These are phyloP conservation scores for Drosophila greeni DNA, from an alignment of 2,888 invertebrate genomes.

Conservation along the genomic window DNA sequence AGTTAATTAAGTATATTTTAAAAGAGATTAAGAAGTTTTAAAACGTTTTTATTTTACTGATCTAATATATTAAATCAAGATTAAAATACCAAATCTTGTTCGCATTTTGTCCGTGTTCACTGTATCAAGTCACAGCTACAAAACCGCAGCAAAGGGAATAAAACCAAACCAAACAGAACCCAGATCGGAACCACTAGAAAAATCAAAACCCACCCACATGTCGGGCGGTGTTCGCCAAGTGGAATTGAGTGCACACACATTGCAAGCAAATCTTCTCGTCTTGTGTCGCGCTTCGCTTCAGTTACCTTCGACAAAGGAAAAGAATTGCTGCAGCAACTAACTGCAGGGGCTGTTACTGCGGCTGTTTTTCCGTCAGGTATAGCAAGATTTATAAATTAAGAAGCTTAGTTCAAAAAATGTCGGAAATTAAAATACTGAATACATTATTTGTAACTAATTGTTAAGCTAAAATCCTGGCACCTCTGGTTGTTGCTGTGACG, in stretches of 20 bases:
- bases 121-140: slow-evolving; percentile 20
- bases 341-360: slow-evolving; percentile 20
- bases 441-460: no score
- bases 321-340: slow-evolving; percentile 17
- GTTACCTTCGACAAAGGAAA: slow-evolving; percentile 66
- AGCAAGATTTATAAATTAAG: neutral
- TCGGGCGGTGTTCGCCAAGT: slow-evolving; percentile 33
- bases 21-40: neutral
- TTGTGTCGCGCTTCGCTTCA: slow-evolving; percentile 64
- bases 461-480: neutral
- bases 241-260: slow-evolving; percentile 39
- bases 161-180: slow-evolving; percentile 23
- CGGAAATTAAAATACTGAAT: no score
- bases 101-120: slow-evolving; percentile 2
- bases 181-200: slow-evolving; percentile 38
- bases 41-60: neutral
- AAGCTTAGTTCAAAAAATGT: no score
- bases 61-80: neutral
- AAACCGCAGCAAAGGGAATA: slow-evolving; percentile 28
- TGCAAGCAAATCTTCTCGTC: slow-evolving; percentile 29
- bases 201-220: slow-evolving; percentile 37
- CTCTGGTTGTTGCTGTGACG: neutral
- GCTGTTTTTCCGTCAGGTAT: slow-evolving; percentile 10
- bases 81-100: neutral
- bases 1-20: neutral